Base-by-base conservation (phyloP, 2,797 vertebrate species). In the Podarcis siculus region DNA sequence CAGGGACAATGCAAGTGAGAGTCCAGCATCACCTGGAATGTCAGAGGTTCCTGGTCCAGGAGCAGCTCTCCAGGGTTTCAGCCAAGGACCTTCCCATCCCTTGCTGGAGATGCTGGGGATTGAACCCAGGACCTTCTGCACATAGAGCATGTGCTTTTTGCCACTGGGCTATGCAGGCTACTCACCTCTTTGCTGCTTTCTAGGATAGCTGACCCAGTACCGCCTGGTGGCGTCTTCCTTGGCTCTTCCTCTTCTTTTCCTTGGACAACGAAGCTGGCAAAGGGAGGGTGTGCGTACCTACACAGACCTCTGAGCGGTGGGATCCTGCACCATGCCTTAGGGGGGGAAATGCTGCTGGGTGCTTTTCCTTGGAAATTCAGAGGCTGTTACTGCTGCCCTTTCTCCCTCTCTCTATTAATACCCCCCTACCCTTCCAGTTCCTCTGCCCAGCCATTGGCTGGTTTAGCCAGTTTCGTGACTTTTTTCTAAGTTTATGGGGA, bases 391-490 rank as follows among this genome's bases (percentile, higher is more conserved):
- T 7, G 8, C 77, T 55, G 21, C n/a, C 45, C 21, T 3, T 61
- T 69, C 32, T 30, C 9, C 12, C 39, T 23, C 15, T 7, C 58
- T n/a, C n/a, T 86, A 82, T 85, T 67, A 83, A 89, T 79, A 75
- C 5, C 58, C 35, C 55, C 39, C 10, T 35, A 73, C 72, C 17
- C 32, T 73, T 21, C 32, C 32, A 8, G 21, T 30, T 21, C 58
- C 61, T 9, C 83, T 81, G 32, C 21, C 19, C 32, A 25, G 78
- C 61, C 71, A 89, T 82, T 89, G 88, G 83, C 45, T 81, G 27
- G 67, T 30, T 64, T 30, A 75, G 27, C 8, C 39, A 4, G 64
- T 81, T 89, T 89, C 78, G 78, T 86, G 88, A 89, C 88, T 82
- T 81, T 76, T 76, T 73, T 21, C 78, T 81, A 37, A 17, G 39